Conservation (phyloP, 2,797 vertebrate species). For the Anguilla megastoma region DNA sequence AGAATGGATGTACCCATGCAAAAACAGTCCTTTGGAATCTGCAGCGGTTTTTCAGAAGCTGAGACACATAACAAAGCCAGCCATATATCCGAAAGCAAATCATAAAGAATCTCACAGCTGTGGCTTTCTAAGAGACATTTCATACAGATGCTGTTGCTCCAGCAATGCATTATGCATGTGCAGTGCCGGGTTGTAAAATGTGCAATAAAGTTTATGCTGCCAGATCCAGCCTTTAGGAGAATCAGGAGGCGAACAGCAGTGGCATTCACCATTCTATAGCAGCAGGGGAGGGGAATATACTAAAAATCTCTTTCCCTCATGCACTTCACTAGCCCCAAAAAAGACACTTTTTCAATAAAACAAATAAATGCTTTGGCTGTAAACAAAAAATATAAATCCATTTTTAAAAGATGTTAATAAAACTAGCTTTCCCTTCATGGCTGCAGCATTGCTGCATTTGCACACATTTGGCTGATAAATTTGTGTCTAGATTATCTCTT, state of each 20-base stretch:
- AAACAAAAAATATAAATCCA: background rate
- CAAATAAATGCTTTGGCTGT: background rate
- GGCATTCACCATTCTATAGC: background rate
- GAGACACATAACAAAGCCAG: background rate
- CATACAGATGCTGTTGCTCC: background rate
- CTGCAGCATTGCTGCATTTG: too few species aligned
- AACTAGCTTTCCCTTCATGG: too few species aligned
- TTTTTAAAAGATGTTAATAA: too few species aligned
- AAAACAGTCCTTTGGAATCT: background rate
- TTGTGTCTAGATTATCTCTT: too few species aligned
- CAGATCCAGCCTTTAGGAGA: background rate
- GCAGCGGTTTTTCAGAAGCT: background rate
- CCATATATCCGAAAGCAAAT: background rate
- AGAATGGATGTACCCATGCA: background rate
- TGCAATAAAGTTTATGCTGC: background rate
- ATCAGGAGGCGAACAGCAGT: background rate
- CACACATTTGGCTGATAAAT: background rate
- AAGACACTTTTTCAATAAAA: background rate
- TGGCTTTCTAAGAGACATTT: background rate
- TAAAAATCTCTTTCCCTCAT: background rate
- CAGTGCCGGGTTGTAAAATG: constrained; percentile 2
- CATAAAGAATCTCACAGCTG: constrained; percentile 11
- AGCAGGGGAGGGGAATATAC: background rate
- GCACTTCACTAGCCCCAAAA: background rate
- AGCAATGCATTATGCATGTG: constrained; percentile 1